phyloP scores from a whole-genome alignment of 2,888 invertebrate genomes.

The Rhyacophila evoluta region DNA sequence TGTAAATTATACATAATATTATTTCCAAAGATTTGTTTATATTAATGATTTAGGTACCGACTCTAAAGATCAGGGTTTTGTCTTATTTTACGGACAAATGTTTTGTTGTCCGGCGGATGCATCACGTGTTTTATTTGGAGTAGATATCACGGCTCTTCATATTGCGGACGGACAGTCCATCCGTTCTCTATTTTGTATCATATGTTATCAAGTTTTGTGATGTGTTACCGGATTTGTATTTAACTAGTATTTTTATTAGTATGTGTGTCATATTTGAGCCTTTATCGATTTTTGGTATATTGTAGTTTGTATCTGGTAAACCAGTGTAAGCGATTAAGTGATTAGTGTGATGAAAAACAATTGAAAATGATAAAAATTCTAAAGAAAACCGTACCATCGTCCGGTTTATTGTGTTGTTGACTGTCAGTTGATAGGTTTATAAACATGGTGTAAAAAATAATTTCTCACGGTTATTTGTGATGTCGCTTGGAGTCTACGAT shows the following conservation, averaged over 20 bases:
- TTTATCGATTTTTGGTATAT: conserved; percentile 52
- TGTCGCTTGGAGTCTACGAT: neutral
- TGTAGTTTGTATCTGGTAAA: conserved; percentile 45
- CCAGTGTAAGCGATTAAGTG: conserved; percentile 37
- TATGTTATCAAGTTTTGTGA: conserved; percentile 43
- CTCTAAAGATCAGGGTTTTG: conserved; percentile 54
- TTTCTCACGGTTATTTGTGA: neutral
- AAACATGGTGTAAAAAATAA: neutral
- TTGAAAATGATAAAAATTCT: conserved; percentile 50
- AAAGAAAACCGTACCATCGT: conserved; percentile 36
- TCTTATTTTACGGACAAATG: conserved; percentile 49
- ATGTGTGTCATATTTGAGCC: conserved; percentile 54
- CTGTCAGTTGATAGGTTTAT: conserved; percentile 25
- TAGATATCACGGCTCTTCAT: conserved; percentile 33
- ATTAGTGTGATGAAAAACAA: conserved; percentile 20
- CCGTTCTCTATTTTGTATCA: conserved; percentile 47
- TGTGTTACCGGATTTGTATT: conserved; percentile 55
- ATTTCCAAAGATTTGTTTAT: conserved; percentile 55
- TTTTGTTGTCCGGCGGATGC: conserved; percentile 38
- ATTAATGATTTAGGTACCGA: conserved; percentile 52
- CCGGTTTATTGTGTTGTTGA: conserved; percentile 20
- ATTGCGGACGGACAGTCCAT: conserved; percentile 32
- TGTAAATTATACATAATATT: conserved; percentile 52
- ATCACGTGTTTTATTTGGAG: conserved; percentile 39
- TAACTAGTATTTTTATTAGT: conserved; percentile 54